Percentiles rank a stretch among this genome's conserved stretches.
Conservation (phyloP, 2,888 invertebrate species). For the Eutolmus rufibarbis region DNA sequence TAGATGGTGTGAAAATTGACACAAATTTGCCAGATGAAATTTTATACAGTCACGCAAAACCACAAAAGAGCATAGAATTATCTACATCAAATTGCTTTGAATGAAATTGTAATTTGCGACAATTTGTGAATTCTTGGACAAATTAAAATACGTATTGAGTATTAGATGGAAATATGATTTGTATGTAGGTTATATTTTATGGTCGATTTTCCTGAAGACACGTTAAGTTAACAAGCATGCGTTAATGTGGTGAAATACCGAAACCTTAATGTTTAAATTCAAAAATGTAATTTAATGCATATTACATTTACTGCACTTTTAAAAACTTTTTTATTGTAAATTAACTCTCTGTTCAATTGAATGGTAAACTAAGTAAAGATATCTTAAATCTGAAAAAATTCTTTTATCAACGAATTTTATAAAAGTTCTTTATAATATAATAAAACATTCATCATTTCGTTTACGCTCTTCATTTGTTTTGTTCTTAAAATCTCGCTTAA, state of each 20-base stretch:
- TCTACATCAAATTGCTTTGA: background rate
- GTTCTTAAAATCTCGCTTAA: background rate
- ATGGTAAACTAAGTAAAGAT: background rate
- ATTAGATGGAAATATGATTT: too few relatives aligned
- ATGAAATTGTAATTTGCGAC: background rate
- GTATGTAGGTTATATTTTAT: too few relatives aligned
- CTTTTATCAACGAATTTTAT: background rate
- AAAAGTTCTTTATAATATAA: background rate
- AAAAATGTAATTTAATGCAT: background rate
- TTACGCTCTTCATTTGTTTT: background rate
- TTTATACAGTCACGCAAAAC: background rate
- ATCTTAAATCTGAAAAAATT: background rate
- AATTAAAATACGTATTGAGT: background rate
- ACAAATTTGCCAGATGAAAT: background rate
- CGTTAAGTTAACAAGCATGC: too few relatives aligned
- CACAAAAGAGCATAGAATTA: background rate
- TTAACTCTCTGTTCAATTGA: background rate
- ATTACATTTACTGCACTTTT: background rate
- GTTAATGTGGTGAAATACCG: background rate
- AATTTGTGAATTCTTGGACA: background rate
- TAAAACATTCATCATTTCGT: background rate
- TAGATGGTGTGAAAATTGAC: background rate
- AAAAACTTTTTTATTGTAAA: background rate
- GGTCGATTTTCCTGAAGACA: too few relatives aligned
- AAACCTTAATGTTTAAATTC: too few relatives aligned